Conservation (phyloP, 53 echinoderm and acorn worm species). For the Hippasteria phrygiana region DNA sequence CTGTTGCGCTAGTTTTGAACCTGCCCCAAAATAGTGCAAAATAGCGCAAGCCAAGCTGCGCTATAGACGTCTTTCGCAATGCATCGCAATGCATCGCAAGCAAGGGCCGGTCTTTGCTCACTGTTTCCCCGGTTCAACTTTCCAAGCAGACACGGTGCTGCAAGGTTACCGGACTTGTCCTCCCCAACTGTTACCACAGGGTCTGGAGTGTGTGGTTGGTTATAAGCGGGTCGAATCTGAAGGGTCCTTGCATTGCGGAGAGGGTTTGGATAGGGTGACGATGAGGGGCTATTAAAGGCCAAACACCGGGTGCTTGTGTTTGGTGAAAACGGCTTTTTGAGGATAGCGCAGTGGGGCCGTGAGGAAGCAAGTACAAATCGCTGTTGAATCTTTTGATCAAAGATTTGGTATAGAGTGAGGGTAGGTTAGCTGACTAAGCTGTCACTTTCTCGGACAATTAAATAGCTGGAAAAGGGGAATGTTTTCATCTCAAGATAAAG, state of each 20-base stretch:
- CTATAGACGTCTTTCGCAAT: too few relatives aligned
- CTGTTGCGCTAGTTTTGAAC: too few relatives aligned
- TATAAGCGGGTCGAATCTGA: neutral
- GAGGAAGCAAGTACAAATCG: neutral
- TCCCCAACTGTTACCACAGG: neutral
- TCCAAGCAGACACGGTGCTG: neutral
- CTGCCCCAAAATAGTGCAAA: too few relatives aligned
- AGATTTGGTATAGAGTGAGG: too few relatives aligned
- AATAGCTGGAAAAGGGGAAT: too few relatives aligned
- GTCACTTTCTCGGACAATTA: too few relatives aligned
- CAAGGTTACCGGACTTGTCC: neutral
- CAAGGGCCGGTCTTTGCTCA: too few relatives aligned
- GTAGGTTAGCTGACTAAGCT: too few relatives aligned
- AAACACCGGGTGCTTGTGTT: conserved; percentile 25
- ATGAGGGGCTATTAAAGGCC: conserved; percentile 33
- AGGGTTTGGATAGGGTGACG: conserved; percentile 50
- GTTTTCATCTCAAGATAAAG: too few relatives aligned
- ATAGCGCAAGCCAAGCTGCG: too few relatives aligned
- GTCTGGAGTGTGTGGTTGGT: neutral
- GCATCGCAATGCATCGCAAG: too few relatives aligned
- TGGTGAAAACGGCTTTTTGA: neutral
- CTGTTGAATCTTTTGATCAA: neutral
- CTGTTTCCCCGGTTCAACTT: neutral
- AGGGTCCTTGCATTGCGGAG: conserved; percentile 8
- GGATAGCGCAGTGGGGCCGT: neutral